phyloP scores from a whole-genome alignment of 1,140 invertebrate genomes.

The Drosophila asahinai region DNA sequence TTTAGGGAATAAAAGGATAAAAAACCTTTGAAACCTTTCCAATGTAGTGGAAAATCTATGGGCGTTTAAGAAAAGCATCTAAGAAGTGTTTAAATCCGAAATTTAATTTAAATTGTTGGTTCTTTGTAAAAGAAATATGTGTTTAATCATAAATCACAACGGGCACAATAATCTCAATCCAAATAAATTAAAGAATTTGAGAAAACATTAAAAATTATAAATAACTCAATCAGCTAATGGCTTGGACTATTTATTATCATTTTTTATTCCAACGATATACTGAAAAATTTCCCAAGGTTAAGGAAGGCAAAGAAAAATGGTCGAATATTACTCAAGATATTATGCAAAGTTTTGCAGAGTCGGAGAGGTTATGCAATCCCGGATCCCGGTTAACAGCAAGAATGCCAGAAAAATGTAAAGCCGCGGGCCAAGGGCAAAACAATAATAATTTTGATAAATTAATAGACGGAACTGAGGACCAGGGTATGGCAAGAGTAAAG shows the following conservation, averaged over 20 bases:
- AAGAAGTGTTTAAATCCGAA: no score
- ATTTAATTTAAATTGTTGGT: not conserved
- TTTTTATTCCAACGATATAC: slow-evolving; percentile 1
- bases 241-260: slow-evolving; percentile 9
- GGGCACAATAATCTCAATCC: not conserved
- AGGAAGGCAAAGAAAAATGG: slow-evolving; percentile 3
- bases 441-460: slow-evolving; percentile 76
- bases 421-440: slow-evolving; percentile 31
- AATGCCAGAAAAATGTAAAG: slow-evolving; percentile 40
- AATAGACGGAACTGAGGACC: slow-evolving; percentile 58
- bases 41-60: not conserved
- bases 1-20: not conserved
- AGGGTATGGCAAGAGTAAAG: slow-evolving; percentile 42
- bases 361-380: slow-evolving; percentile 10
- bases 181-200: not conserved
- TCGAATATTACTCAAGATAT: slow-evolving; percentile 40
- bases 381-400: slow-evolving; percentile 30
- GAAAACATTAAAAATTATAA: not conserved
- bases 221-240: slow-evolving; percentile 3
- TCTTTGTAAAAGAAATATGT: not conserved
- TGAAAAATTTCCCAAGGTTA: slow-evolving; percentile 3
- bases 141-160: slow-evolving; percentile 5
- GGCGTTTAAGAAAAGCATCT: no score
- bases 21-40: no score
- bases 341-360: slow-evolving; percentile 22